Evolutionary conservation across 2,797 vertebrate species (phyloP).

Genomic region (Sciaenops ocellatus): DNA sequence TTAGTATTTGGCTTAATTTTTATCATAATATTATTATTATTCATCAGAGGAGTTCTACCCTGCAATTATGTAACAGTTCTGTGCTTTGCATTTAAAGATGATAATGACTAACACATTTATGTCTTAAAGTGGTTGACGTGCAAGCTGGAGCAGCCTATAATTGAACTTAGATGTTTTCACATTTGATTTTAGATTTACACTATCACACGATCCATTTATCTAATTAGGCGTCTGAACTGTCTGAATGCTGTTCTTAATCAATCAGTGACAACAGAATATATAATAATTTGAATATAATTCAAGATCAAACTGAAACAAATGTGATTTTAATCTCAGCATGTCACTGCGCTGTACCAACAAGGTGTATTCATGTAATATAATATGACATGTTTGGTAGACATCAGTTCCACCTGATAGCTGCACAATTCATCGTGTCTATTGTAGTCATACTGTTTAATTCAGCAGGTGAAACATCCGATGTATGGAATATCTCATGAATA

Average conservation of each 20-base stretch:
- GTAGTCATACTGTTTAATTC: constrained; percentile 30
- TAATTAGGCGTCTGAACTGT: constrained; percentile 26
- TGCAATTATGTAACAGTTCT: constrained; percentile 14
- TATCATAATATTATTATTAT: constrained; percentile 40
- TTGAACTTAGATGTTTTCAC: constrained; percentile 28
- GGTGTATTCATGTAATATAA: constrained; percentile 9
- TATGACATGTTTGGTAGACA: constrained; percentile 14
- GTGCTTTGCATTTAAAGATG: constrained; percentile 27
- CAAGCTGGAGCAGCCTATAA: constrained; percentile 15
- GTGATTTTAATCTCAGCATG: constrained; percentile 22
- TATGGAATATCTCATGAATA: constrained; percentile 26
- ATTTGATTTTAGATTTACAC: constrained; percentile 31
- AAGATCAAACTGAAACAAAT: constrained; percentile 38
- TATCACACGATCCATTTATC: constrained; percentile 28
- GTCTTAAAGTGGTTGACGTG: constrained; percentile 16
- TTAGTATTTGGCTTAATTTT: constrained; percentile 20
- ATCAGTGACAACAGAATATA: constrained; percentile 17
- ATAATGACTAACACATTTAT: constrained; percentile 19
- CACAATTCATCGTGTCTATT: constrained; percentile 17
- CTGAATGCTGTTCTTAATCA: constrained; percentile 10
- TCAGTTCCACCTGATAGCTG: background rate
- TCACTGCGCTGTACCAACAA: background rate
- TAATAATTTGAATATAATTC: constrained; percentile 12
- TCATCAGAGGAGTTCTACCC: constrained; percentile 11
- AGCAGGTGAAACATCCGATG: constrained; percentile 23